These are phyloP conservation scores for Drosophila nasuta DNA, from an alignment of 1,140 invertebrate species.

Conservation along the genomic window DNA sequence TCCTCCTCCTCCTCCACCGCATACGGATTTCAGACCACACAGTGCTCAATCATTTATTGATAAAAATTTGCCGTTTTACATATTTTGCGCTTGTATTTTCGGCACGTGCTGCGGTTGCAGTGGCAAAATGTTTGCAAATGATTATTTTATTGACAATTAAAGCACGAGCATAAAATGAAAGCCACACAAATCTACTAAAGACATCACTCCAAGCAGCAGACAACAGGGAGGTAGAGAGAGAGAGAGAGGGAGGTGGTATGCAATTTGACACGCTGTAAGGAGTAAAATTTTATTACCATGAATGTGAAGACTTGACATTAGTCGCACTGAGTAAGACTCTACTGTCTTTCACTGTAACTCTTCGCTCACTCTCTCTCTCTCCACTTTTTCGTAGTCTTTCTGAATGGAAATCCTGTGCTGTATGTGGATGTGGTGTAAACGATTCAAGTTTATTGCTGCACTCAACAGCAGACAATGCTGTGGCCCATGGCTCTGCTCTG, in stretches of 20 bases:
- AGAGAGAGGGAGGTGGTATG: neutral
- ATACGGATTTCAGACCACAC: neutral
- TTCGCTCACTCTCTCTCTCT: neutral
- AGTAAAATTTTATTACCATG: constrained; percentile 76
- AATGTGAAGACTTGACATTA: constrained; percentile 72
- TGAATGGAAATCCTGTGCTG: neutral
- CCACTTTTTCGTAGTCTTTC: neutral
- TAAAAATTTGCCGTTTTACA: constrained; percentile 65
- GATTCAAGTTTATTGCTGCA: constrained; percentile 70
- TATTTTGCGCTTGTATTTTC: constrained; percentile 37
- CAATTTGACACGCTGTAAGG: constrained; percentile 50
- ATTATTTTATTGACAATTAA: constrained; percentile 83
- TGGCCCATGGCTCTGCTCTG: constrained; percentile 38
- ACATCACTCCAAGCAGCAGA: constrained; percentile 16
- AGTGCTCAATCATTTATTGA: constrained; percentile 59
- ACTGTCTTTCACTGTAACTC: too few relatives aligned
- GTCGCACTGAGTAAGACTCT: constrained; percentile 46
- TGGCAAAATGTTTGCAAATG: constrained; percentile 74
- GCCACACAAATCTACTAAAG: constrained; percentile 57
- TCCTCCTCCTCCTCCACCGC: neutral
- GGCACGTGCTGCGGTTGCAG: constrained; percentile 77
- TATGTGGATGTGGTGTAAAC: constrained; percentile 38
- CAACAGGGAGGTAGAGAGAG: neutral
- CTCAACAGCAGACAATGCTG: constrained; percentile 59
- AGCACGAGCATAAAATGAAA: constrained; percentile 69